A percentile compares a stretch with the other conserved stretches of the same genome.
phyloP scores from a whole-genome alignment of 2,113 vertebrate genomes.

The Anoura caudifer region DNA sequence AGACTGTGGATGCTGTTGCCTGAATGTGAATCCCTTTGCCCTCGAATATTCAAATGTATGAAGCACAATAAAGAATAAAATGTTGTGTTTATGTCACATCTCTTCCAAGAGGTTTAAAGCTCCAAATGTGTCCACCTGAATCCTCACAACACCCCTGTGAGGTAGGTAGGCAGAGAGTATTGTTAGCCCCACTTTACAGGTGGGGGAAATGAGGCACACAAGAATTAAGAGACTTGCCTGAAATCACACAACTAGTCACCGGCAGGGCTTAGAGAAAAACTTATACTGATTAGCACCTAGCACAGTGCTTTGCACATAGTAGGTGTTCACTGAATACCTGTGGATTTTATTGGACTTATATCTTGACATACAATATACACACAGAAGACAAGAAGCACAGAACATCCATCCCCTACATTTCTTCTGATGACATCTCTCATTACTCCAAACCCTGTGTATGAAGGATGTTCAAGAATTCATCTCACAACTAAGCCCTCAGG shows the following conservation, averaged over 20 bases:
- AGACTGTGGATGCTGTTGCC: background rate
- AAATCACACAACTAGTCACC: slow-evolving; percentile 58
- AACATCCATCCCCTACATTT: background rate
- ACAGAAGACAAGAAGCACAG: background rate
- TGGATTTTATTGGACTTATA: slow-evolving; percentile 51
- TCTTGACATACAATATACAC: slow-evolving; percentile 30
- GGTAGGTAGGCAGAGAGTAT: slow-evolving; percentile 73
- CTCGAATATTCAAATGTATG: background rate
- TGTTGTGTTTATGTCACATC: background rate
- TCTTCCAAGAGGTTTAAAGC: slow-evolving; percentile 44
- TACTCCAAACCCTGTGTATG: background rate
- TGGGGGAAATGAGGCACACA: slow-evolving; percentile 73
- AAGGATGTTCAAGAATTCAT: background rate
- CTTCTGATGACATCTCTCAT: background rate
- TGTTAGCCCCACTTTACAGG: slow-evolving; percentile 60
- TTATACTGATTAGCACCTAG: slow-evolving; percentile 48
- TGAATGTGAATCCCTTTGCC: background rate
- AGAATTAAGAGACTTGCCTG: slow-evolving; percentile 51
- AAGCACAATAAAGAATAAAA: slow-evolving; percentile 24
- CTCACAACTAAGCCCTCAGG: slow-evolving; percentile 18
- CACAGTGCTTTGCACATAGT: slow-evolving; percentile 47
- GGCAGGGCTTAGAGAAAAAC: slow-evolving; percentile 46
- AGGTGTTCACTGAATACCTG: slow-evolving; percentile 52
- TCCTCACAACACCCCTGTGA: slow-evolving; percentile 77
- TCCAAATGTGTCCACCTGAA: slow-evolving; percentile 29